Conservation (phyloP, 2,888 invertebrate genomes). For the Tachystola acroxantha region DNA sequence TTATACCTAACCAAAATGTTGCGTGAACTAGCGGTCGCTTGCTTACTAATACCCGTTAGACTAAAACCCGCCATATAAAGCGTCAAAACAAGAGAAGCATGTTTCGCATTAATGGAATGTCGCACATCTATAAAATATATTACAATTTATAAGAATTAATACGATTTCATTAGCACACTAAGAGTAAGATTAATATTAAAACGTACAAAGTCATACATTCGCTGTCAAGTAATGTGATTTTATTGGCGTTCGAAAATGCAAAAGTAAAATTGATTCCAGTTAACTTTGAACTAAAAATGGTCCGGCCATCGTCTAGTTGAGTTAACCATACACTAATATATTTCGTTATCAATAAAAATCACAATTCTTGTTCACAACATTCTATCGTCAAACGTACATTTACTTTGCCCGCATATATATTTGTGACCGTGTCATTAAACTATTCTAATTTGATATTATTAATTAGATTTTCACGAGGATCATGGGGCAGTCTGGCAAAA, state of each 20-base stretch:
- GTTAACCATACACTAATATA: conserved; percentile 9
- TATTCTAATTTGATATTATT: too few species aligned
- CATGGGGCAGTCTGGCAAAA: too few species aligned
- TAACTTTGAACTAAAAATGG: conserved; percentile 12
- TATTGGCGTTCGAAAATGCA: conserved; percentile 17
- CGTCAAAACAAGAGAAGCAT: conserved; percentile 50
- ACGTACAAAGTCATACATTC: conserved; percentile 42
- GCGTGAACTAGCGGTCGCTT: too few species aligned
- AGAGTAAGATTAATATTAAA: conserved; percentile 69
- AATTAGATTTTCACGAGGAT: too few species aligned
- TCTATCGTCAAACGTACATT: conserved; percentile 25
- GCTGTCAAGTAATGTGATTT: conserved; percentile 52
- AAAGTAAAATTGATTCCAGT: conserved; percentile 1
- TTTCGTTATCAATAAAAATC: conserved; percentile 22
- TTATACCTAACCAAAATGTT: too few species aligned
- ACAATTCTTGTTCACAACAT: conserved; percentile 34
- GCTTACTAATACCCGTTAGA: too few species aligned
- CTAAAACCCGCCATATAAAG: conserved; percentile 3
- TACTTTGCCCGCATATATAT: conserved; percentile 26
- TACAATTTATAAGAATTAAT: conserved; percentile 72
- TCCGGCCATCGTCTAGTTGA: conserved; percentile 21
- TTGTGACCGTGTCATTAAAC: conserved; percentile 34
- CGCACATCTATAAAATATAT: conserved; percentile 63
- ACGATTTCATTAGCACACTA: conserved; percentile 76
- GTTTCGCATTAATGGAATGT: conserved; percentile 73